Base-by-base conservation (phyloP, 1,140 invertebrate genomes). In the Physella acuta region DNA sequence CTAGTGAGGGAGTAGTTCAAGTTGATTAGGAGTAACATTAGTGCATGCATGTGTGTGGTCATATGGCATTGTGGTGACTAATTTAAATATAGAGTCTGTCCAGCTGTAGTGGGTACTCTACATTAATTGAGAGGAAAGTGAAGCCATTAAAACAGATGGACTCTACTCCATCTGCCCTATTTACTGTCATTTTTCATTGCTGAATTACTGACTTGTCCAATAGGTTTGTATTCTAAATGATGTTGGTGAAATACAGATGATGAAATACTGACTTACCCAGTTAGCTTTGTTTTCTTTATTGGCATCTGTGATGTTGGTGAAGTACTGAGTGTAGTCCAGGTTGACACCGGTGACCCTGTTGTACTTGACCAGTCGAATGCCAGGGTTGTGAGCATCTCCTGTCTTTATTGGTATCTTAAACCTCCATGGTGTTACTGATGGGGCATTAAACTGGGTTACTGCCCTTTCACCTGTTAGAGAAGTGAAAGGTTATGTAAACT, bases 311-410 rank as follows among this genome's bases (percentile, higher is more conserved):
- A 97, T 86, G 85, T 97, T 92, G 79, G 95, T 86, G 85, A 92
- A 95, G 81, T 91, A 95, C 85, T 96, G 94, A 5, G 90, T 90
- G 84, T 94, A 95, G 87, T 95, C 93, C 78, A 94, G 83, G 62
- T 95, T 89, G 86, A 91, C 89, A 73, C 93, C 93, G 26, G 90
- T 90, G 77, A 90, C 89, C 56, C 91, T 92, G 81, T 95, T 91
- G 80, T 94, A 95, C 84, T 94, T 92, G 85, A 94, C 93, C 14
- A 95, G 88, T 70, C 94, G 88, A 53, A 96, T 84, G 14, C 92
- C 93, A 1, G 94, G 94, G 86, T 97, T 97, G 55, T 81, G 78
- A 17, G 77, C 66, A 0, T 73, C 73, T 1, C 75, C 79, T 0
- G 71, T 73, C 36, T 63, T 20, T 28, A 16, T 14, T 26, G 0